A percentile compares a stretch with the other conserved stretches of the same genome.
phyloP scores from a whole-genome alignment of 2,113 vertebrate species.

The Muntiacus muntjak region DNA sequence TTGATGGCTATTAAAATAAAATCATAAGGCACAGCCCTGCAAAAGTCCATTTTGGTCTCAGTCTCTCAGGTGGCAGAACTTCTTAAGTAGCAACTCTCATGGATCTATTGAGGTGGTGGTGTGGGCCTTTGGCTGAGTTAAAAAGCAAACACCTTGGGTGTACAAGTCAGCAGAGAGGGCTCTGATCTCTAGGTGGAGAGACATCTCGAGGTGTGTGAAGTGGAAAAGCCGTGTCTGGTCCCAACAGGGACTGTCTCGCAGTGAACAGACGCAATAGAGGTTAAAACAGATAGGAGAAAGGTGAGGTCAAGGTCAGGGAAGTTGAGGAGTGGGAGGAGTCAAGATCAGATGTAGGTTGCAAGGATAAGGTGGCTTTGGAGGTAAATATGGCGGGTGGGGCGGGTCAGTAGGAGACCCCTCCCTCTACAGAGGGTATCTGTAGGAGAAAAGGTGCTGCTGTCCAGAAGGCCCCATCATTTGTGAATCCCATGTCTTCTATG shows the following conservation, averaged over 20 bases:
- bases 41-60: neutral
- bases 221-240: neutral
- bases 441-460: neutral
- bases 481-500: neutral
- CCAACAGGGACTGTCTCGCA: neutral
- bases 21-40: neutral
- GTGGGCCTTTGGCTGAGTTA: neutral
- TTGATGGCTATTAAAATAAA: neutral
- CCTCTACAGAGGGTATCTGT: neutral
- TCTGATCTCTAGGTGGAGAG: neutral
- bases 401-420: fast-evolving
- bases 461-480: neutral
- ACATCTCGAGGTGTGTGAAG: neutral
- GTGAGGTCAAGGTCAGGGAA: neutral
- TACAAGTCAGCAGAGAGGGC: neutral
- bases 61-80: neutral
- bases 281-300: neutral
- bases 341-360: neutral
- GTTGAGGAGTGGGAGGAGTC: fast-evolving
- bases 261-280: too few relatives aligned
- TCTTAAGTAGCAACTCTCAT: neutral
- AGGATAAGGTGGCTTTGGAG: neutral
- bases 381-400: neutral
- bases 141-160: neutral
- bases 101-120: neutral